Base-by-base conservation (phyloP, 2,797 vertebrate genomes). In the Anguilla marmorata region DNA sequence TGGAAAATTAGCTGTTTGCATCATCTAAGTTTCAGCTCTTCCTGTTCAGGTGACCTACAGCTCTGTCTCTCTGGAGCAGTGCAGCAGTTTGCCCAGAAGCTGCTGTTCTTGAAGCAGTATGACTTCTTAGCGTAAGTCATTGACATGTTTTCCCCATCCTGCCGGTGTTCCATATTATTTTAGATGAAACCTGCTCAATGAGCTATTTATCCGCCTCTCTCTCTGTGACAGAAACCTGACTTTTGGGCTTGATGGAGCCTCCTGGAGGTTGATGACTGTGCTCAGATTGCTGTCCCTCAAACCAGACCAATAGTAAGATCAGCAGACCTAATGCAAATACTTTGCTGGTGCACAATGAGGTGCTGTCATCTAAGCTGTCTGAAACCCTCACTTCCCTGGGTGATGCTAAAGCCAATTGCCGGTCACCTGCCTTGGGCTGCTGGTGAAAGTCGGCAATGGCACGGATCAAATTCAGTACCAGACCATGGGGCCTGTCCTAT, bases 241-340 rank as follows among this genome's bases (percentile, higher is more conserved):
- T 0, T 95, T 99, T 89, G 97, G 97, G 56, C 91, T 93, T 87
- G 98, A 99, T 8, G 98, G 98, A 0, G 97, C 98, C 0, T 97
- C 97, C 0, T 99, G 98, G 98, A 96, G 96, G 89, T 93, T 99
- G 87, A 96, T 97, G 92, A 97, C 96, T 0, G 96, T 95, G 41
- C 96, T 99, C 41, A 96, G 96, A 89, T 33, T 99, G 80, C 58
- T 98, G 66, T 96, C 96, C 0, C 95, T 98, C n/a, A 93, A 89
- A 86, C 93, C 94, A 21, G 93, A 96, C 33, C 94, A 96, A 30
- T 96, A 97, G 98, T 99, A 94, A 97, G 97, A 80, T 3, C 11
- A 1, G 0, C 6, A 27, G 56, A 54, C 60, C 48, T 76, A 37
- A 37, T 11, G 56, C 82, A 11, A 24, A 66, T 69, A 9, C 41